phyloP scores from a whole-genome alignment of 2,113 vertebrate genomes.

The Amphilophus citrinellus region DNA sequence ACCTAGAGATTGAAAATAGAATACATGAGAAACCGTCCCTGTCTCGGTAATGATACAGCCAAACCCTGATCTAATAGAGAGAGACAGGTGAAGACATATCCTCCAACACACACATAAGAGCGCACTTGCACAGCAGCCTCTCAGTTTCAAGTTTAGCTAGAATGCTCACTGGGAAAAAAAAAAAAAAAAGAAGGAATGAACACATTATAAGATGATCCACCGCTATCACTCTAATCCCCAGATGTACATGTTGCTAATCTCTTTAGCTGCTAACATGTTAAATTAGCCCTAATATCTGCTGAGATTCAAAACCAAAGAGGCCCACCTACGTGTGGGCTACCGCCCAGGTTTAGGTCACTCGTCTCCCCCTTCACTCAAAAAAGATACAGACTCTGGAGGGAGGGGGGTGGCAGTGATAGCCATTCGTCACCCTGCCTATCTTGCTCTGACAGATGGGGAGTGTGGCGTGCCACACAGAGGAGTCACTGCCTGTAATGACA shows the following conservation, averaged over 20 bases:
- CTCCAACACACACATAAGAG: slow-evolving; percentile 45
- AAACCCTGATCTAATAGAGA: slow-evolving; percentile 75
- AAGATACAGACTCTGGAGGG: slow-evolving; percentile 62
- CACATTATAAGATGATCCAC: slow-evolving; percentile 79
- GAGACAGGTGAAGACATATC: slow-evolving; percentile 76
- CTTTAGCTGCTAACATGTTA: slow-evolving; percentile 81
- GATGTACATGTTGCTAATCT: slow-evolving; percentile 81
- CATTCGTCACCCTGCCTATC: slow-evolving; percentile 81
- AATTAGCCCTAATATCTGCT: slow-evolving; percentile 79
- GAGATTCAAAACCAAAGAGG: slow-evolving; percentile 67
- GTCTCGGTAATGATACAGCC: slow-evolving; percentile 77
- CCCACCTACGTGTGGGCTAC: slow-evolving; percentile 77
- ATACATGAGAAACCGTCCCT: slow-evolving; percentile 67
- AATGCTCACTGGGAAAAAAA: slow-evolving; percentile 40
- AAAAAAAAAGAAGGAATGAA: slow-evolving; percentile 60
- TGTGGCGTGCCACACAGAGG: slow-evolving; percentile 73
- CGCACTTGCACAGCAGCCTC: slow-evolving; percentile 26
- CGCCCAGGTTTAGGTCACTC: slow-evolving; percentile 81
- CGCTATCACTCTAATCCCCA: slow-evolving; percentile 79
- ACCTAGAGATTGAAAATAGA: slow-evolving; percentile 75
- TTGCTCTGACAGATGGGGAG: slow-evolving; percentile 78
- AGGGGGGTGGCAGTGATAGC: slow-evolving; percentile 71
- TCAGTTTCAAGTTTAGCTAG: slow-evolving; percentile 68
- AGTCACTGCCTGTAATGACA: slow-evolving; percentile 82
- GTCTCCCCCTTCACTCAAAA: slow-evolving; percentile 54